Conservation (phyloP, 2,113 vertebrate genomes). For the Coptodon bakossiorum region DNA sequence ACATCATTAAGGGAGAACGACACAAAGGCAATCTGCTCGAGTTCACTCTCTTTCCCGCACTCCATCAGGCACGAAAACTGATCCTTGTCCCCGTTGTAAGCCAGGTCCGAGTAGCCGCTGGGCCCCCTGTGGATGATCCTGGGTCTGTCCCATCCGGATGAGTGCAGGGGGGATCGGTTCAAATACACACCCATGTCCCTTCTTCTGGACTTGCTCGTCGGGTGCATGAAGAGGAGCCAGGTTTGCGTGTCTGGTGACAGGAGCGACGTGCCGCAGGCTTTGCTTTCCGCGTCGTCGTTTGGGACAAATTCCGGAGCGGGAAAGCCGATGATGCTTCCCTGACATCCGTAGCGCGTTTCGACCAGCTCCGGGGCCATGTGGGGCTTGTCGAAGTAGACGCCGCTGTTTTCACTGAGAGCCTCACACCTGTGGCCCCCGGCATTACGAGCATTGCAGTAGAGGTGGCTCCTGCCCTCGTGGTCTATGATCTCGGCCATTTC, state of each 20-base stretch:
- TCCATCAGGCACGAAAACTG: constrained; percentile 86
- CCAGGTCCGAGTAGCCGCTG: constrained; percentile 87
- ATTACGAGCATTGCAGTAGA: constrained; percentile 86
- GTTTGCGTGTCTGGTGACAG: constrained; percentile 56
- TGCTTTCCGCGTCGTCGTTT: constrained; percentile 36
- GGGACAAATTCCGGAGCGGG: constrained; percentile 42
- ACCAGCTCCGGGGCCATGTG: constrained; percentile 56
- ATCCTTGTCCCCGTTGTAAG: constrained; percentile 70
- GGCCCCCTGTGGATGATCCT: constrained; percentile 80
- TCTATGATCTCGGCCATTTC: constrained; percentile 81
- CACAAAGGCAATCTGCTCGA: constrained; percentile 71
- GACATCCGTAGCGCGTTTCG: constrained; percentile 77
- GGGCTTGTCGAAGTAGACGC: constrained; percentile 67
- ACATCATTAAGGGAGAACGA: constrained; percentile 66
- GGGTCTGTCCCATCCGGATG: constrained; percentile 68
- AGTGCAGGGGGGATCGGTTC: constrained; percentile 72
- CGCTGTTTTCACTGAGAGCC: constrained; percentile 73
- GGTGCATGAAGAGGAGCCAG: constrained; percentile 89
- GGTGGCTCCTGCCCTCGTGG: constrained; percentile 44
- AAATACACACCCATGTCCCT: constrained; percentile 82
- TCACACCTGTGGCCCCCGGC: constrained; percentile 66
- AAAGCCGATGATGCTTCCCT: constrained; percentile 89
- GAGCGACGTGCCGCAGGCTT: constrained; percentile 46
- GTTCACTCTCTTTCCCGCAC: constrained; percentile 73
- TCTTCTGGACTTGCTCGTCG: constrained; percentile 68